Evolutionary conservation across 1,140 invertebrate genomes (phyloP), one percentile per base, ranked within the genome.

Genomic region (Diuraphis noxia): DNA sequence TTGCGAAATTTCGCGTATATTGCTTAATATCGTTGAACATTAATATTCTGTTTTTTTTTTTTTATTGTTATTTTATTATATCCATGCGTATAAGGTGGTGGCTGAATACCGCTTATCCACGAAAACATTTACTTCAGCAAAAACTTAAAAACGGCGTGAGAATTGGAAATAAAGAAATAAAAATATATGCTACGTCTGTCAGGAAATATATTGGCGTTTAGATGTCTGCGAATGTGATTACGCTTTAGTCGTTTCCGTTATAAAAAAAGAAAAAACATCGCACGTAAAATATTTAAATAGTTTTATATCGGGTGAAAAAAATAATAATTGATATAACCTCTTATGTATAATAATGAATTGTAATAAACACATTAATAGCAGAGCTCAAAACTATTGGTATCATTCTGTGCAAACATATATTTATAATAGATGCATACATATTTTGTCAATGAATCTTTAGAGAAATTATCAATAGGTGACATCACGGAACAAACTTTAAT

Each of bases 81-180:
- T 40, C 13, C 25, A 63, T 36, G 38, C 38, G 41, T 6, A 88
- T 63, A 38, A 52, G 25, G 63, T 88, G 52, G 30, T 88, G 38
- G 87, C 87, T 56, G 9, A 79, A 77, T 79, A 77, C 41, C 13
- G 86, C 43, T 91, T 43, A 81, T 91, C 43, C 34, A 81, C 34
- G 19, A 91, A 91, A 82, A 77, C n/a, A 49, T 52, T 82, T 52
- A 91, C 41, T n/a, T 91, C 77, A 81, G 89, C 89, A 46, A 46
- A 91, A 82, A 89, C 5, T 17, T n/a, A 4, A 52, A 82, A 81
- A 91, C 89, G 30, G 56, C 56, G 89, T 91, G 89, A 91, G 89
- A 91, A 91, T 49, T 91, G 23, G 30, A n/a, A 52, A 38, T 38
- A 38, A 82, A 82, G 30, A 91, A 91, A 91, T 43, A 81, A 49